Evolutionary conservation across 2,113 vertebrate genomes (phyloP).

Genomic region (Pseudopodoces humilis): DNA sequence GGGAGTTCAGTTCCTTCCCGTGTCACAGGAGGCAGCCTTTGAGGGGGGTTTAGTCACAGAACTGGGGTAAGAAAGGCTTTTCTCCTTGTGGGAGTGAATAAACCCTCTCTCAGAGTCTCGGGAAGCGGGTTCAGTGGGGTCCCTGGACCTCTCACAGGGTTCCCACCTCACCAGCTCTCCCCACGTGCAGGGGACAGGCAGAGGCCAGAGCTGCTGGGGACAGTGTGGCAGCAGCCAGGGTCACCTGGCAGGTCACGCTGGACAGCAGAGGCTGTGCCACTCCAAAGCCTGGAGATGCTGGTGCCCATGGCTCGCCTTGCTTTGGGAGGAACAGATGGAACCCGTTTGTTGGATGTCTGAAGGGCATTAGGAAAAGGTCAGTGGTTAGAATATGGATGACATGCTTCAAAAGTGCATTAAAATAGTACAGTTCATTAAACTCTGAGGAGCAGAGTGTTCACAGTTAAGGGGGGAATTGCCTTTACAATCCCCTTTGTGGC

Average conservation of each 20-base stretch:
- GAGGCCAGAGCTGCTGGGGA: not conserved
- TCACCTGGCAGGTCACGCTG: not conserved
- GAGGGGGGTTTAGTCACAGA: not conserved
- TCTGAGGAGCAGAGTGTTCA: not conserved
- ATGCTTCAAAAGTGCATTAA: not conserved
- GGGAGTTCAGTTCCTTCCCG: fast-evolving
- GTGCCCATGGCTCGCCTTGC: not conserved
- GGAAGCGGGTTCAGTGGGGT: not conserved
- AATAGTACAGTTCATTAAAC: not conserved
- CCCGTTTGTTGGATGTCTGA: constrained; percentile 31
- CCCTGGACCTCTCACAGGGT: not conserved
- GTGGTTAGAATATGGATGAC: not conserved
- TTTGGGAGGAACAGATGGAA: constrained; percentile 24
- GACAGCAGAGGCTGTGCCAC: not conserved
- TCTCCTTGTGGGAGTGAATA: not conserved
- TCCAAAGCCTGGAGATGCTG: not conserved
- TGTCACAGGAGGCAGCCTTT: not conserved
- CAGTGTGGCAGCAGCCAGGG: fast-evolving
- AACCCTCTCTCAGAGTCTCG: not conserved
- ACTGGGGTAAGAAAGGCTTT: not conserved
- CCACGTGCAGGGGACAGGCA: not conserved
- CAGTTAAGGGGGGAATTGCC: not conserved
- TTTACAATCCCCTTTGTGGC: not conserved
- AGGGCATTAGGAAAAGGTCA: constrained; percentile 44
- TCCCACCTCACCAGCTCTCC: not conserved